Percentiles rank a stretch among this genome's conserved stretches.
Evolutionary conservation across 92 coral and sea anemone species (phyloP).

Genomic region (Palythoa grandis): DNA sequence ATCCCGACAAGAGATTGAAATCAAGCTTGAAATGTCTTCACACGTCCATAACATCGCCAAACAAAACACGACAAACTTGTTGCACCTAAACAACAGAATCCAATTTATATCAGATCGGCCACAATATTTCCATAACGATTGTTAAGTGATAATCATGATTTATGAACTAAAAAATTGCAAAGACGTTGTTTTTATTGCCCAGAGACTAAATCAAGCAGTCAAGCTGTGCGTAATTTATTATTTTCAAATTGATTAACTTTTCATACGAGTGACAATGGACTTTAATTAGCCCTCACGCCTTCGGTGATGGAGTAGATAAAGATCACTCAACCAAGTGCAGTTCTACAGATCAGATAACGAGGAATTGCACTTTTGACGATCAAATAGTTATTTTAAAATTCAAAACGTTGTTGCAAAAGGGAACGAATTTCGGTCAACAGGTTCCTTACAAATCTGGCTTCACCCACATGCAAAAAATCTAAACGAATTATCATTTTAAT

Average conservation of each 20-base stretch:
- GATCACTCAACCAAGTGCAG: conserved; percentile 22
- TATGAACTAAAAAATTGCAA: conserved; percentile 17
- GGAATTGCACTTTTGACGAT: conserved; percentile 6
- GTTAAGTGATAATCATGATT: conserved; percentile 25
- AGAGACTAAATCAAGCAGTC: conserved; percentile 18
- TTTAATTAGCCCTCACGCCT: conserved; percentile 47
- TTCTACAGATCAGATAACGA: conserved; percentile 34
- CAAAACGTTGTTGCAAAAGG: neutral
- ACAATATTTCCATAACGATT: conserved; percentile 40
- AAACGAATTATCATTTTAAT: neutral
- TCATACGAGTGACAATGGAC: conserved; percentile 33
- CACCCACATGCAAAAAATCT: neutral
- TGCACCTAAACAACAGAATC: neutral
- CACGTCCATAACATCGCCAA: conserved; percentile 9
- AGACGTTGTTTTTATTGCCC: conserved; percentile 37
- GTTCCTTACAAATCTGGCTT: neutral
- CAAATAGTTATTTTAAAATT: neutral
- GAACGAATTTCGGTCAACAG: neutral
- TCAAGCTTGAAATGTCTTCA: conserved; percentile 30
- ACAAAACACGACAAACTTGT: conserved; percentile 8
- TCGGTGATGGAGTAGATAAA: neutral
- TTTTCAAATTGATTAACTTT: conserved; percentile 48
- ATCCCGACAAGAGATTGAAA: conserved; percentile 33
- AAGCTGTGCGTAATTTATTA: conserved; percentile 48
- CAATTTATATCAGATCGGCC: conserved; percentile 15